Evolutionary conservation across 2,797 vertebrate genomes (phyloP).

Genomic region (Triplophysa yarkandensis): DNA sequence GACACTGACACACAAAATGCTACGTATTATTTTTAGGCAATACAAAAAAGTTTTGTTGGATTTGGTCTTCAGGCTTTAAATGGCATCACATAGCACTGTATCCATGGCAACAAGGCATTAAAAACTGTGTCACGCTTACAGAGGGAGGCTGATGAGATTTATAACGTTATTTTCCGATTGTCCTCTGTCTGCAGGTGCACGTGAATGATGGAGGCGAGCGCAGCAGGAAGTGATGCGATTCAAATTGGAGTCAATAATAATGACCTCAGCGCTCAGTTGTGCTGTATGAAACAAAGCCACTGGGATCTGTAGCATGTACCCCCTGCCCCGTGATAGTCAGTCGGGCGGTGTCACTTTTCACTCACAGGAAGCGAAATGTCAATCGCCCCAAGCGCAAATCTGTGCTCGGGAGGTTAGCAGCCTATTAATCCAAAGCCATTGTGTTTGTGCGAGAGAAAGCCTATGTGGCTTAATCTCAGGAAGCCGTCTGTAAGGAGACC

Average conservation of each 20-base stretch:
- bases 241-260: slow-evolving; percentile 7
- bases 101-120: slow-evolving; percentile 3
- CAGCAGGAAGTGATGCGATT: slow-evolving; percentile 4
- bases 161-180: background rate
- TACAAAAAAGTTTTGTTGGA: background rate
- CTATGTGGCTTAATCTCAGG: background rate
- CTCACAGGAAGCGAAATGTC: slow-evolving; percentile 12
- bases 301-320: background rate
- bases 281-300: background rate
- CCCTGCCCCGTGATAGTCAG: background rate
- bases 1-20: background rate
- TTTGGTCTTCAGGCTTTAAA: background rate
- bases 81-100: background rate
- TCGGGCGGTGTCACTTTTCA: background rate
- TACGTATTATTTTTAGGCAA: no score
- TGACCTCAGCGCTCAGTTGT: background rate
- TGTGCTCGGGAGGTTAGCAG: slow-evolving; percentile 10
- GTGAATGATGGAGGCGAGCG: background rate
- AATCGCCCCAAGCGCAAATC: slow-evolving; percentile 23
- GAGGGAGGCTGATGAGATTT: background rate
- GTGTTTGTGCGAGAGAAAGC: background rate
- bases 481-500: background rate
- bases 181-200: slow-evolving; percentile 3
- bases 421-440: slow-evolving; percentile 3
- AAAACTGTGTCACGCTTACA: background rate